These are phyloP conservation scores for Sebastes variabilis DNA, from an alignment of 2,797 vertebrate species.

Conservation along the genomic window DNA sequence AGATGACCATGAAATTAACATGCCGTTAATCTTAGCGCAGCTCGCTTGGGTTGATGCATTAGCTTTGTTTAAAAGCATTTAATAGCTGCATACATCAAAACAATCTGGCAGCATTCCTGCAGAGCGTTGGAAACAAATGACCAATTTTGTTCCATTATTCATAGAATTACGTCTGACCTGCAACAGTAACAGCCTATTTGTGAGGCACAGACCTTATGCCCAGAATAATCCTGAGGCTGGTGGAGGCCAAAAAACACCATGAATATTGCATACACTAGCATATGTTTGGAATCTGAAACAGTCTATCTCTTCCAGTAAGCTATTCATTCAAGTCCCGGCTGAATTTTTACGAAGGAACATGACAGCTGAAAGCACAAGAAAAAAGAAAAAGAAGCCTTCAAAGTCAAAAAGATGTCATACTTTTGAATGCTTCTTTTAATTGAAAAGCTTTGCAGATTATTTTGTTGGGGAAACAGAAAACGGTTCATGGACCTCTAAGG, in stretches of 20 bases:
- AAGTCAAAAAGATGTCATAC: constrained; percentile 11
- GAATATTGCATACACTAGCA: constrained; percentile 69
- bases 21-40: constrained; percentile 36
- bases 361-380: constrained; percentile 24
- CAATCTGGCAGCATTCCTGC: constrained; percentile 57
- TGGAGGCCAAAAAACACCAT: constrained; percentile 58
- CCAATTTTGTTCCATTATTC: constrained; percentile 64
- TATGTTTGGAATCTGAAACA: constrained; percentile 71
- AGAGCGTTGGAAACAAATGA: constrained; percentile 60
- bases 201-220: constrained; percentile 61
- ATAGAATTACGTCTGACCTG: constrained; percentile 66
- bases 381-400: background rate
- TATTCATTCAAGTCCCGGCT: constrained; percentile 43
- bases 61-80: constrained; percentile 56
- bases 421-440: constrained; percentile 35
- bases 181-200: constrained; percentile 65
- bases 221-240: constrained; percentile 50
- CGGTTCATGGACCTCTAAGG: background rate
- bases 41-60: constrained; percentile 45
- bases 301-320: constrained; percentile 38
- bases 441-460: constrained; percentile 25
- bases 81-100: constrained; percentile 67
- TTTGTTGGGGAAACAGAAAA: constrained; percentile 26
- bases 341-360: constrained; percentile 1
- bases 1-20: constrained; percentile 50